A percentile compares a stretch with the other conserved stretches of the same genome.
Conservation (phyloP, 2,797 vertebrate species). For the Diplodus sargus region DNA sequence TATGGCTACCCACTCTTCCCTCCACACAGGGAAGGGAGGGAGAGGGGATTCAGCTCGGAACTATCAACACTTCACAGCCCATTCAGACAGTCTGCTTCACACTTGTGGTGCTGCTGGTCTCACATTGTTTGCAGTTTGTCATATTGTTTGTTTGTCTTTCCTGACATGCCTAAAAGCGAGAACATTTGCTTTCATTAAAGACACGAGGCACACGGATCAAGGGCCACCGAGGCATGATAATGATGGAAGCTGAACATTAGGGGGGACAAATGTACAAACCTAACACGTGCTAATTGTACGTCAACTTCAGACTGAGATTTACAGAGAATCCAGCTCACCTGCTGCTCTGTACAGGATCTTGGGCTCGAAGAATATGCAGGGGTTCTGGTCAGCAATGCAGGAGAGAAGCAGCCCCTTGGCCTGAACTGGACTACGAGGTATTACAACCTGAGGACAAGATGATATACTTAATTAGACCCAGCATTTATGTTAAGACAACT, state of each 20-base stretch:
- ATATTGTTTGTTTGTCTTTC: constrained; percentile 53
- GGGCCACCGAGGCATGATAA: neutral
- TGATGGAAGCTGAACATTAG: neutral
- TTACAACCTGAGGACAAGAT: constrained; percentile 87
- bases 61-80: constrained; percentile 59
- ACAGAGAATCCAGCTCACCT: constrained; percentile 76
- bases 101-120: constrained; percentile 49
- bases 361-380: constrained; percentile 99
- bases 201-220: neutral
- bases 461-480: neutral
- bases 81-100: constrained; percentile 51
- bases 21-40: neutral
- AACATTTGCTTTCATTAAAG: constrained; percentile 59
- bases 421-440: constrained; percentile 95
- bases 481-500: neutral
- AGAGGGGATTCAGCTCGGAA: constrained; percentile 9
- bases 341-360: constrained; percentile 99
- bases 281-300: neutral
- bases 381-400: constrained; percentile 95
- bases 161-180: constrained; percentile 33
- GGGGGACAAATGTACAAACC: neutral
- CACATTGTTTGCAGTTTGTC: constrained; percentile 41
- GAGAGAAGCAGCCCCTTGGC: constrained; percentile 96
- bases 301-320: constrained; percentile 13
- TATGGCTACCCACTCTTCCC: constrained; percentile 3